Conservation (phyloP, 92 coral and sea anemone species). For the Muricea muricata region DNA sequence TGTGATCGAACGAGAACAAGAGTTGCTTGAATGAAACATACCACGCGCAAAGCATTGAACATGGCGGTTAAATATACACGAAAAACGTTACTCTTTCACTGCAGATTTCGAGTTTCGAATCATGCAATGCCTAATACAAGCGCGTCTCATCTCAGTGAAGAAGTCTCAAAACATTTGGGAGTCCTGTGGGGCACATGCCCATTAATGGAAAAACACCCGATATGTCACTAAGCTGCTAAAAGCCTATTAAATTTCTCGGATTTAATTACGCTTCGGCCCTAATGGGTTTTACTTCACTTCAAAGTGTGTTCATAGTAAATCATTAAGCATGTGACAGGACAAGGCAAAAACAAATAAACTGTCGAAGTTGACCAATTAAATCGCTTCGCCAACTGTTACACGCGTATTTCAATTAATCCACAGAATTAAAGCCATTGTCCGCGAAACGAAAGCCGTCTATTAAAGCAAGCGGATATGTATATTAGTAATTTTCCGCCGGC, state of each 20-base stretch:
- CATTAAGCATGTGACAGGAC: neutral
- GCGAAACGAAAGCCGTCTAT: conserved; percentile 9
- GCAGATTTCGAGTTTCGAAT: too few relatives aligned
- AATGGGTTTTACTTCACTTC: conserved; percentile 27
- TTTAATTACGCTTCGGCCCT: conserved; percentile 26
- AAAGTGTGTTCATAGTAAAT: too few relatives aligned
- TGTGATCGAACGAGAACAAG: too few relatives aligned
- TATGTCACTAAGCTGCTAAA: conserved; percentile 40
- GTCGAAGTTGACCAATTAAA: conserved; percentile 18
- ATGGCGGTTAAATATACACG: too few relatives aligned
- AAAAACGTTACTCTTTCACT: too few relatives aligned
- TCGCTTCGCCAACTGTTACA: neutral
- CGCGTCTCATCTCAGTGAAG: neutral
- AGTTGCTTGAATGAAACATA: too few relatives aligned
- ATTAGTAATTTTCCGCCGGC: neutral
- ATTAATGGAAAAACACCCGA: neutral
- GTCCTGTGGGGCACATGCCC: neutral
- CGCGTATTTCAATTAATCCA: conserved; percentile 4
- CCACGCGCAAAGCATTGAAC: too few relatives aligned
- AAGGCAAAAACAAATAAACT: conserved; percentile 4
- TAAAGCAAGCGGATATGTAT: neutral
- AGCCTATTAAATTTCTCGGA: conserved; percentile 53
- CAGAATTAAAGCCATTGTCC: conserved; percentile 6
- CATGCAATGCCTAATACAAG: too few relatives aligned
- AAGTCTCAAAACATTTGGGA: neutral